Evolutionary conservation across 2,888 invertebrate genomes (phyloP), one percentile per base, ranked within the genome.

Genomic region (Coleophora deauratella): DNA sequence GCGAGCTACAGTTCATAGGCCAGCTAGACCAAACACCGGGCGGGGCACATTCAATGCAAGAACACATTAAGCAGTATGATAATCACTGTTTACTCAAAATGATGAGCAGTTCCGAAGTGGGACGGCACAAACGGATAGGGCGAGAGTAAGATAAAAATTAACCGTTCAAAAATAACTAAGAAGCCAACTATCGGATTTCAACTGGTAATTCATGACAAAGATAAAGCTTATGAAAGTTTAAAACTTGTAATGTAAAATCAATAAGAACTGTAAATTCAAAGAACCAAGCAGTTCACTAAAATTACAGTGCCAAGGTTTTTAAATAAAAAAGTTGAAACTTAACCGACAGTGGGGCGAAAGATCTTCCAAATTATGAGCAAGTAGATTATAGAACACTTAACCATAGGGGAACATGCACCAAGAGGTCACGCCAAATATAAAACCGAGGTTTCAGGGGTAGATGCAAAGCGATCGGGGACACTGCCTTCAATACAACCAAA

Each of bases 391-490:
- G 57, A 57, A 71, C 63, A 66, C 72, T 72, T 75, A 72, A 67
- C 55, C 57, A 64, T 75, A 72, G 73, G 75, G 68, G 56, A 67
- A 62, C 86, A 86, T 86, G 86, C 86, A 78, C 86, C 86, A 85
- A 86, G 86, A 86, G 71, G 86, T 82, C 86, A 86, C 86, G 86
- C 86, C 86, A 86, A 81, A 72, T 71, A 76, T 76, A 76, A 45
- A 51, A 51, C 57, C 70, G 63, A 71, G 71, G 63, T 74, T 55
- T 69, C 52, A 35, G 46, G 79, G 81, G 72, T 66, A 72, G 82
- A 86, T 85, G 84, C 85, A 85, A 85, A 86, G 85, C 85, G 70
- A 76, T 80, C 82, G 82, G 85, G 85, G 85, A 82, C 84, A 84
- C 84, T 85, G 85, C 84, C 82, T 85, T 82, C 82, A 84, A 77